Base-by-base conservation (phyloP, 1,140 invertebrate genomes). In the Vollenhovia emeryi region DNA sequence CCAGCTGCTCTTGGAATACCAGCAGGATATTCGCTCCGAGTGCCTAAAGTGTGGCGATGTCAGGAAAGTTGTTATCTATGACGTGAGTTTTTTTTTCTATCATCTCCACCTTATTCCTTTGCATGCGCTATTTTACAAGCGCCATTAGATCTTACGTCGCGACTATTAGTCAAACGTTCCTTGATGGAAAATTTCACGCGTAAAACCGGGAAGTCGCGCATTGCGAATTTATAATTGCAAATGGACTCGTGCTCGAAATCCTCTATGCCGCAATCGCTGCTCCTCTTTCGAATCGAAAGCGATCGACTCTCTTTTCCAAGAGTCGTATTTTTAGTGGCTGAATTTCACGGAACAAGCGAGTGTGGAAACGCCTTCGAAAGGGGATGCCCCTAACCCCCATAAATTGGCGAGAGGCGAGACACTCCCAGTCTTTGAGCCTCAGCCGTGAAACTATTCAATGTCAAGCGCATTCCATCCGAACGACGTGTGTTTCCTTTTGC, bases 11-110 rank as follows among this genome's bases (percentile, higher is more conserved):
- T 95, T 99, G 64, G 98, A 99, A 91, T 98, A 98, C 92, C 97
- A 99, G 92, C 97, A 98, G 87, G 98, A 99, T 92, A 95, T 99
- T 66, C 95, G 98, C 79, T 97, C 98, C 66, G 98, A 99, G 93
- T 98, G 98, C 94, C 91, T 95, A 13, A 99, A 99, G 95, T 99
- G 97, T 95, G 99, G 99, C 2, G 97, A 97, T 79, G 98, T 99
- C 0, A 97, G 97, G 84, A 99, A 99, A 96, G 97, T 99, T 50
- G 96, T 97, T 3, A 96, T 99, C 45, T 99, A 98, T 95, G 99
- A 99, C 96, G 97, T 98, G 95, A 97, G 97, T 96, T 82, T 13
- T 36, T 36, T 9, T 52, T n/a, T 7, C n/a, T n/a, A n/a, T n/a
- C n/a, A 36, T 27, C 36, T 7, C 30, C 15, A 24, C 4, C 24